A percentile compares a stretch with the other conserved stretches of the same genome.
Evolutionary conservation across 2,797 vertebrate genomes (phyloP).

Genomic region (Huso huso): DNA sequence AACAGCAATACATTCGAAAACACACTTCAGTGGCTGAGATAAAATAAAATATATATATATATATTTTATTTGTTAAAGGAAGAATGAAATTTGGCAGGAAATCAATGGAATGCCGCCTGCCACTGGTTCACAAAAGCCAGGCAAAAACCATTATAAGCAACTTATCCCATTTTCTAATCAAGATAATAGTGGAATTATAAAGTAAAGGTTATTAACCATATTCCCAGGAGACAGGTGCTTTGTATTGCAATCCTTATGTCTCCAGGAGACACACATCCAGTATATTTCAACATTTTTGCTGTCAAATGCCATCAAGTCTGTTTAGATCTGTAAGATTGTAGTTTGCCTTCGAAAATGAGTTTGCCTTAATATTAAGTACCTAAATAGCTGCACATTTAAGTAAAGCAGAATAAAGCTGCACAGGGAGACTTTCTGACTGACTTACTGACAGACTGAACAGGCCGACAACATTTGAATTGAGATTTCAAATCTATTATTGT

Average conservation of each 20-base stretch:
- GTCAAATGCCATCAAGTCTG: constrained; percentile 49
- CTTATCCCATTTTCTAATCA: constrained; percentile 20
- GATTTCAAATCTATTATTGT: not conserved
- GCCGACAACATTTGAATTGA: too few relatives aligned
- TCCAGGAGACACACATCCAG: constrained; percentile 24
- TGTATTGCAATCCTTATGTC: constrained; percentile 9
- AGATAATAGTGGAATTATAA: constrained; percentile 28
- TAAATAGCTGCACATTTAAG: constrained; percentile 30
- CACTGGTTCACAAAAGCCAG: constrained; percentile 18
- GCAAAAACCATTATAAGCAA: constrained; percentile 30
- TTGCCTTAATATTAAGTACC: constrained; percentile 13
- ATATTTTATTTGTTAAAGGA: constrained; percentile 7
- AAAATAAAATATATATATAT: too few relatives aligned
- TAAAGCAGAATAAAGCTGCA: constrained; percentile 20
- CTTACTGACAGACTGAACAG: not conserved
- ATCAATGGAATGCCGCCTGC: not conserved
- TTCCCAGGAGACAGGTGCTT: constrained; percentile 5
- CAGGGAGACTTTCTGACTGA: constrained; percentile 8
- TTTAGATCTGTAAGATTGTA: constrained; percentile 34
- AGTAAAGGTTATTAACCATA: constrained; percentile 18
- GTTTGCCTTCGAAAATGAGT: constrained; percentile 20
- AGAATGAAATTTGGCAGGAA: not conserved
- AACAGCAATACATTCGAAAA: constrained; percentile 7
- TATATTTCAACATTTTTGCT: constrained; percentile 61
- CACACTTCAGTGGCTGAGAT: constrained; percentile 10